Conservation (phyloP, 2,113 vertebrate genomes). For the Oncorhynchus tshawytscha region DNA sequence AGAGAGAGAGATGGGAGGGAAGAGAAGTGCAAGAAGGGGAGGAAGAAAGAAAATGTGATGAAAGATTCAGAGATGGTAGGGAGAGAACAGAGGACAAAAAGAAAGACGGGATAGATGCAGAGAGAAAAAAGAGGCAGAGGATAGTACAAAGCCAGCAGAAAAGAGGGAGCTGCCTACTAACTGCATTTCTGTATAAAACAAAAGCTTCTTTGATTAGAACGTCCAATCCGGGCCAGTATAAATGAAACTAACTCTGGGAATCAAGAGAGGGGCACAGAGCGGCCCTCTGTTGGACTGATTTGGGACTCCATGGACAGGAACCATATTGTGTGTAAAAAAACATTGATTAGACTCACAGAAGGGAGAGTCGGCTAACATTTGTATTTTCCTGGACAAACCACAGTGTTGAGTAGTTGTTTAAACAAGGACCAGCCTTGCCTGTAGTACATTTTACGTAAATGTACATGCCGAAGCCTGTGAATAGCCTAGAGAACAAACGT, state of each 20-base stretch:
- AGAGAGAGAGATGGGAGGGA: background rate
- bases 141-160: slow-evolving; percentile 49
- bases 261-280: slow-evolving; percentile 38
- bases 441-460: no score
- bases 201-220: slow-evolving; percentile 62
- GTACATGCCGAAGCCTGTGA: no score
- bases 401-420: no score
- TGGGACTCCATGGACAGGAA: slow-evolving; percentile 21
- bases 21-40: slow-evolving; percentile 11
- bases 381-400: no score
- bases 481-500: slow-evolving; percentile 29
- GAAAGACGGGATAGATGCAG: background rate
- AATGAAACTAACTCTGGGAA: slow-evolving; percentile 36
- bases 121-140: slow-evolving; percentile 6
- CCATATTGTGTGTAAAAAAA: slow-evolving; percentile 7
- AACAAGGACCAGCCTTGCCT: no score
- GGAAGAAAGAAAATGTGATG: background rate
- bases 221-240: slow-evolving; percentile 33
- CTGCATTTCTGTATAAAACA: slow-evolving; percentile 63
- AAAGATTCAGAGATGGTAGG: no score
- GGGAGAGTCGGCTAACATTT: background rate
- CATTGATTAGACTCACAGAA: slow-evolving; percentile 13
- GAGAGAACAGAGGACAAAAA: background rate
- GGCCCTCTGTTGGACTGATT: slow-evolving; percentile 42
- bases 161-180: slow-evolving; percentile 44